Evolutionary conservation across 2,113 vertebrate genomes (phyloP).

Genomic region (Argyrosomus japonicus): DNA sequence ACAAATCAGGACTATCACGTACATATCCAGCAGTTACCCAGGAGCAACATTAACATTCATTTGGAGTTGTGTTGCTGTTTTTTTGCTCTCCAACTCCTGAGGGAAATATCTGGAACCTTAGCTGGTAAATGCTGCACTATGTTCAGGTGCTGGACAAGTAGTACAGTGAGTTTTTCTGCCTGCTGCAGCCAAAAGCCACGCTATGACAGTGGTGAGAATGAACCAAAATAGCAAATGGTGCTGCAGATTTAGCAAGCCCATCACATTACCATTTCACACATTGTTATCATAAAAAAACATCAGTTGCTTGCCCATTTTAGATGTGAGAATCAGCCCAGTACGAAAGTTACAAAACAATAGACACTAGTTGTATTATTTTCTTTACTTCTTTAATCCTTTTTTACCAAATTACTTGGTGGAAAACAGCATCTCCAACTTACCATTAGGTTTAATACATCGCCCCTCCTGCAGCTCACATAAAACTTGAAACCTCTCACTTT

Average conservation of each 20-base stretch:
- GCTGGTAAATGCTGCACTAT: background rate
- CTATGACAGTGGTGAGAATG: background rate
- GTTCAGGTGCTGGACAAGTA: background rate
- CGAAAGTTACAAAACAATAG: background rate
- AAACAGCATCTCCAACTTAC: slow-evolving; percentile 19
- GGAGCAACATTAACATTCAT: background rate
- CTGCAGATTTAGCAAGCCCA: background rate
- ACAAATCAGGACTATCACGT: background rate
- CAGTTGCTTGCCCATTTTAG: background rate
- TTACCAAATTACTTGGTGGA: background rate
- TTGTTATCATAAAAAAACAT: background rate
- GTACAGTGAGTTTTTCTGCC: background rate
- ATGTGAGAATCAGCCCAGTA: background rate
- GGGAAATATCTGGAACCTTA: too few species aligned
- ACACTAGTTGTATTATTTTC: background rate
- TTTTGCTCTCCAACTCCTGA: background rate
- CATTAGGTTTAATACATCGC: slow-evolving; percentile 5
- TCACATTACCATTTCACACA: background rate
- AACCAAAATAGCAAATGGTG: background rate
- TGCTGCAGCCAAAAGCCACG: background rate
- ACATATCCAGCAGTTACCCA: background rate
- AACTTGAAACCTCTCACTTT: slow-evolving; percentile 24
- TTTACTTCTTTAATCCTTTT: background rate
- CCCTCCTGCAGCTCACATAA: background rate
- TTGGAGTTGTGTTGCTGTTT: background rate